Evolutionary conservation across 2,113 vertebrate species (phyloP).

Genomic region (Cebus imitator): DNA sequence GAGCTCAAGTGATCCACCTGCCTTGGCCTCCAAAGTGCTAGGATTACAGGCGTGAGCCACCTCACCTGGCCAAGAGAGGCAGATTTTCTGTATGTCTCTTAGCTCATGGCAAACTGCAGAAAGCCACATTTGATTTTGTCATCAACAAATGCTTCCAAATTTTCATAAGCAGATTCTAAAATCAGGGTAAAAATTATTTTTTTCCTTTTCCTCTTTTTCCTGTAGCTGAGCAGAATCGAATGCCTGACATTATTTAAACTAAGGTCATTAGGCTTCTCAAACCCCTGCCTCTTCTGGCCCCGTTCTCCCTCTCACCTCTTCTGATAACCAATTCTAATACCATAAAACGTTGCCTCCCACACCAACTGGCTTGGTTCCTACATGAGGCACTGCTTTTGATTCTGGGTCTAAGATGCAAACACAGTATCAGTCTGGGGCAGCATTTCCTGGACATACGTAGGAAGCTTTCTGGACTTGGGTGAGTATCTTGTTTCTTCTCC

Average conservation of each 20-base stretch:
- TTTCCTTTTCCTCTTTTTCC: not conserved
- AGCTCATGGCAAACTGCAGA: not conserved
- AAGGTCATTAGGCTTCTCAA: slow-evolving; percentile 26
- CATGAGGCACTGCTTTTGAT: not conserved
- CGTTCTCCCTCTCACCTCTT: not conserved
- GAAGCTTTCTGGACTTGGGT: not conserved
- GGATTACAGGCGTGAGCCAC: no score
- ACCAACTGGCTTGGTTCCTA: not conserved
- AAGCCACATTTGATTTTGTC: not conserved
- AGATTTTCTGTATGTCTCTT: not conserved
- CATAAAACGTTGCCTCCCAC: not conserved
- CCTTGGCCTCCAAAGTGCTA: no score
- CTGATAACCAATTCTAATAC: not conserved
- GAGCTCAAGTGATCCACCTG: no score
- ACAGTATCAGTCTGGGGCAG: not conserved
- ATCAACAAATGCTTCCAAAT: not conserved
- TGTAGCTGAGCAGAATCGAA: slow-evolving; percentile 55
- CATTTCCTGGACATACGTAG: not conserved
- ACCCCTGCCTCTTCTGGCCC: not conserved
- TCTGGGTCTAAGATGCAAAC: not conserved
- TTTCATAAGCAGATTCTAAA: slow-evolving; percentile 31
- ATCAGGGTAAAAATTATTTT: slow-evolving; percentile 11
- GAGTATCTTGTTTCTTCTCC: not conserved
- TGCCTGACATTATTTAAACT: slow-evolving; percentile 40
- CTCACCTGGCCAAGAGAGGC: not conserved